These are phyloP conservation scores for Porites rus DNA, from an alignment of 92 coral and sea anemone genomes.

Conservation along the genomic window DNA sequence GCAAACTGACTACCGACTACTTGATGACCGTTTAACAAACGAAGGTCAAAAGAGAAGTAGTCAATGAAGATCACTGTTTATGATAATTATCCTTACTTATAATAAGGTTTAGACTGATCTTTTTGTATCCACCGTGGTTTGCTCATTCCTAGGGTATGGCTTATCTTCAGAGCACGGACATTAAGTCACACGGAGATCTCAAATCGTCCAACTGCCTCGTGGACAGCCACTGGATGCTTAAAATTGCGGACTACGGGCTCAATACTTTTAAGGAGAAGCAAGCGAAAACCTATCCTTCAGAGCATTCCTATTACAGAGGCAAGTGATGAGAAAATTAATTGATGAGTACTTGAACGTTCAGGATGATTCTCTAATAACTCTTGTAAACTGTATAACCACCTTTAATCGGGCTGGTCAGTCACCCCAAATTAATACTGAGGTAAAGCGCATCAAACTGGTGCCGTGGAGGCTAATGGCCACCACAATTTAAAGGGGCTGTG, in stretches of 20 bases:
- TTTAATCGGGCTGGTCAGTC: no score
- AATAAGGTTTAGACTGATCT: no score
- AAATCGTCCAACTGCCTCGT: conserved; percentile 95
- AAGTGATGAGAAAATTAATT: conserved; percentile 3
- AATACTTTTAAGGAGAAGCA: conserved; percentile 93
- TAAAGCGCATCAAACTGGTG: no score
- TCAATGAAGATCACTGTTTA: no score
- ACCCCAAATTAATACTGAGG: no score
- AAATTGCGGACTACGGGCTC: conserved; percentile 95
- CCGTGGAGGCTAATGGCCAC: no score
- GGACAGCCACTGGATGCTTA: conserved; percentile 98
- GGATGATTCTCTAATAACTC: not conserved
- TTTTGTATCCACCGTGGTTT: not conserved
- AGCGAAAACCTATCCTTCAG: conserved; percentile 82
- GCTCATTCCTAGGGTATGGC: conserved; percentile 81
- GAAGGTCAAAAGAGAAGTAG: no score
- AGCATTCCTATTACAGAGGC: conserved; percentile 91
- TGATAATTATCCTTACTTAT: no score
- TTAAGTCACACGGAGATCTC: conserved; percentile 94
- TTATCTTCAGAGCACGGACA: conserved; percentile 88
- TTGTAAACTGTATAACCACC: no score
- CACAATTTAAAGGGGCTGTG: no score
- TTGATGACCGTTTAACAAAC: no score
- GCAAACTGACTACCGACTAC: no score
- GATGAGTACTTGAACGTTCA: not conserved